Evolutionary conservation across 2,113 vertebrate species (phyloP).

Genomic region (Petaurus breviceps): DNA sequence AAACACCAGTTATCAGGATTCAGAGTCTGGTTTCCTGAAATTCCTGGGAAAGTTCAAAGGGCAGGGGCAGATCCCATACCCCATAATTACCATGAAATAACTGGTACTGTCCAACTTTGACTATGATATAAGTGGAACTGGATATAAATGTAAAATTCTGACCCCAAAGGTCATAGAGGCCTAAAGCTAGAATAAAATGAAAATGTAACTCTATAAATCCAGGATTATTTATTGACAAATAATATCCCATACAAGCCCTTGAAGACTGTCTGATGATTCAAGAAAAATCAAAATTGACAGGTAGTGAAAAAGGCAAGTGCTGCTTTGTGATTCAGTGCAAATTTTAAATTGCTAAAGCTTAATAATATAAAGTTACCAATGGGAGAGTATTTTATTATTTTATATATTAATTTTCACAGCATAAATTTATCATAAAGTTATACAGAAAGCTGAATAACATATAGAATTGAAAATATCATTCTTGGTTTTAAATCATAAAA

Average conservation of each 20-base stretch:
- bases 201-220: not conserved
- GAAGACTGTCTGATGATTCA: not conserved
- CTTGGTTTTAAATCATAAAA: slow-evolving; percentile 35
- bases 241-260: not conserved
- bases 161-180: not conserved
- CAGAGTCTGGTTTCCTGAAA: too few species aligned
- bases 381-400: not conserved
- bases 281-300: too few species aligned
- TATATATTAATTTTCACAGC: not conserved
- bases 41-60: too few species aligned
- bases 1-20: too few species aligned
- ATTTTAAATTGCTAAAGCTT: too few species aligned
- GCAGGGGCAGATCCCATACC: too few species aligned
- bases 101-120: not conserved
- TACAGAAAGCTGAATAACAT: slow-evolving; percentile 36
- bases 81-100: not conserved
- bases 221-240: not conserved
- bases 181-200: not conserved
- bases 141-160: not conserved
- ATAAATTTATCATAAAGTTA: not conserved
- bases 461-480: not conserved
- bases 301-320: too few species aligned
- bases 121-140: not conserved
- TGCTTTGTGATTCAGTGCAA: too few species aligned
- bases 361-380: too few species aligned